Conservation (phyloP, 1,140 invertebrate species). For the Hylyphantes graminicola region DNA sequence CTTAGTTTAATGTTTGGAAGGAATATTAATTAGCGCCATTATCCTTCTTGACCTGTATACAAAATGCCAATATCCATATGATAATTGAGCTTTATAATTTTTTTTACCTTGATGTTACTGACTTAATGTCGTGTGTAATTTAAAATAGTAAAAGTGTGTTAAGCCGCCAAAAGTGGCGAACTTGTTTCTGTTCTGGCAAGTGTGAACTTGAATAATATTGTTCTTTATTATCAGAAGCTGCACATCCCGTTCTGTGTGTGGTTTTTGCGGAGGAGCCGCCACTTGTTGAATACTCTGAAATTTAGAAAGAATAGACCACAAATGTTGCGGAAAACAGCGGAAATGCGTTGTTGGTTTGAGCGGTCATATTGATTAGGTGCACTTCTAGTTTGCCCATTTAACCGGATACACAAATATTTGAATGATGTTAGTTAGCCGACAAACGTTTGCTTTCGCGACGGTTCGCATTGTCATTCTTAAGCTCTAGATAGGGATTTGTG, state of each 20-base stretch:
- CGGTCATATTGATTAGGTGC: constrained; percentile 1
- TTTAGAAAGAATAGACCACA: neutral
- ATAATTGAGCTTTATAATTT: too few species aligned
- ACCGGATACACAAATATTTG: too few species aligned
- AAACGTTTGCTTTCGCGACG: neutral
- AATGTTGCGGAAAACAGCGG: constrained; percentile 14
- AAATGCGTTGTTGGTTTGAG: constrained; percentile 33
- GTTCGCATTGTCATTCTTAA: neutral
- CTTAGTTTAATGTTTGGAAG: too few species aligned
- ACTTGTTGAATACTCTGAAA: constrained; percentile 17
- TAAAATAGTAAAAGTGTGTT: too few species aligned
- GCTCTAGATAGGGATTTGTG: too few species aligned
- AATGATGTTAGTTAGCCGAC: constrained; percentile 16
- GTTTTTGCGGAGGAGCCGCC: neutral
- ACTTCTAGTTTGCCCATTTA: constrained; percentile 25
- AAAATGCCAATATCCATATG: too few species aligned
- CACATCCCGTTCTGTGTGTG: constrained; percentile 22
- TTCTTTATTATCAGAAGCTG: neutral
- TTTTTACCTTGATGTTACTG: too few species aligned
- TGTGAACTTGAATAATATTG: neutral
- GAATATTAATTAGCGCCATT: too few species aligned
- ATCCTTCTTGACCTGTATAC: too few species aligned
- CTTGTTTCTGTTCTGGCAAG: too few species aligned
- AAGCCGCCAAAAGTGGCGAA: too few species aligned
- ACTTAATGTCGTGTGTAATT: too few species aligned